phyloP scores from a whole-genome alignment of 1,140 invertebrate genomes.

The Yoshiicerus persimilis region DNA sequence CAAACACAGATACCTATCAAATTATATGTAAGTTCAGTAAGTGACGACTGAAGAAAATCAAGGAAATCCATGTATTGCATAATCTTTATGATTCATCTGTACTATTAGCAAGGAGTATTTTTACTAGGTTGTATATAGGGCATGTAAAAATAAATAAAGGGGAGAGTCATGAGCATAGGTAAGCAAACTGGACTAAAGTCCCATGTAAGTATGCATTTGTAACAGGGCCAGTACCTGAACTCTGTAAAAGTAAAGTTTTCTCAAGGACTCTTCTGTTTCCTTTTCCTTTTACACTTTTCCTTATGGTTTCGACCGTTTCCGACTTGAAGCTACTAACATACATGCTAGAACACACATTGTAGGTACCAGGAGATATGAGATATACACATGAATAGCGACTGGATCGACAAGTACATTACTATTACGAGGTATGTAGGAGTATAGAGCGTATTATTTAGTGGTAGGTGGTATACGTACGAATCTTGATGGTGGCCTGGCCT shows the following conservation, averaged over 20 bases:
- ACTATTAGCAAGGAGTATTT: neutral
- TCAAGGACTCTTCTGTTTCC: constrained; percentile 6
- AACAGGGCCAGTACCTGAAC: neutral
- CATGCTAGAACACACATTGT: neutral
- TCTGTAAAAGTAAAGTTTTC: constrained; percentile 1
- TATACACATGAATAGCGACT: neutral
- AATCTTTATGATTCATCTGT: neutral
- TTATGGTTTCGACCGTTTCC: neutral
- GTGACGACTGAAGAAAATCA: too few relatives aligned
- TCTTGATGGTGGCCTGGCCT: neutral
- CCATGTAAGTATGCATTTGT: neutral
- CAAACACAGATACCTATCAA: neutral
- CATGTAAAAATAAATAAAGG: neutral
- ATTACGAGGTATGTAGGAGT: neutral
- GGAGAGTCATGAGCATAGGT: neutral
- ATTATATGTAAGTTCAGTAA: neutral
- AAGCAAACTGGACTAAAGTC: neutral
- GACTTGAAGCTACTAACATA: neutral
- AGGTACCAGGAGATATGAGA: neutral
- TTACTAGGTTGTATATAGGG: neutral
- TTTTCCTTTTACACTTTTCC: neutral
- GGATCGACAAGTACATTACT: neutral
- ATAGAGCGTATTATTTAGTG: neutral
- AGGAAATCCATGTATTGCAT: neutral
- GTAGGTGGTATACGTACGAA: neutral